phyloP scores from a whole-genome alignment of 2,113 vertebrate species.

The Alligator mississippiensis region DNA sequence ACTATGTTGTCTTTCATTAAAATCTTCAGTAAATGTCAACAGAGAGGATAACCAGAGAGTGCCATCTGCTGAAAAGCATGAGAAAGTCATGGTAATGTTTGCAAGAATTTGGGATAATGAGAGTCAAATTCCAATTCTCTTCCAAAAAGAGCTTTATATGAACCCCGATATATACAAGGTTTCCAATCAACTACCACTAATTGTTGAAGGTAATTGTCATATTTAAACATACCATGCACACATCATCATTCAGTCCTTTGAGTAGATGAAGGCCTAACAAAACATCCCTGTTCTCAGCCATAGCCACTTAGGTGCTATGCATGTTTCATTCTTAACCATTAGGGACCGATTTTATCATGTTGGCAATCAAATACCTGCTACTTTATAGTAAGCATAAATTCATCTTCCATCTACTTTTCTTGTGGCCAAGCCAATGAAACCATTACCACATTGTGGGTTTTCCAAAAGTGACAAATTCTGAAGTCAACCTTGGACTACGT shows the following conservation, averaged over 20 bases:
- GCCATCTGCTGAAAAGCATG: not conserved
- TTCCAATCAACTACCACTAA: not conserved
- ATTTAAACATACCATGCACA: not conserved
- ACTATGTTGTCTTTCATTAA: not conserved
- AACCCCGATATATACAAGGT: not conserved
- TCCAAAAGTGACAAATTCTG: rapidly evolving
- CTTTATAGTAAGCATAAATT: not conserved
- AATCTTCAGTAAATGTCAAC: not conserved
- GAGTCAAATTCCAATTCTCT: not conserved
- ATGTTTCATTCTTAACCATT: not conserved
- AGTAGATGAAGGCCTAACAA: not conserved
- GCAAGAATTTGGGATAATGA: not conserved
- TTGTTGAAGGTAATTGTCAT: not conserved
- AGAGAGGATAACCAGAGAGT: not conserved
- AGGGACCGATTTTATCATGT: not conserved
- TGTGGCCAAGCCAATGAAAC: not conserved
- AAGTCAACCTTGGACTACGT: not conserved
- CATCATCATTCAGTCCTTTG: not conserved
- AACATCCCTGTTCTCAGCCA: not conserved
- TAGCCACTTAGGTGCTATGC: not conserved
- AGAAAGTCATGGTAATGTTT: not conserved
- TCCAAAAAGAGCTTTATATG: not conserved
- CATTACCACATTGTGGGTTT: not conserved
- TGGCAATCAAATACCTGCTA: not conserved
- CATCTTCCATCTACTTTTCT: not conserved